phyloP scores from a whole-genome alignment of 2,113 vertebrate genomes.

The Oreochromis aureus region DNA sequence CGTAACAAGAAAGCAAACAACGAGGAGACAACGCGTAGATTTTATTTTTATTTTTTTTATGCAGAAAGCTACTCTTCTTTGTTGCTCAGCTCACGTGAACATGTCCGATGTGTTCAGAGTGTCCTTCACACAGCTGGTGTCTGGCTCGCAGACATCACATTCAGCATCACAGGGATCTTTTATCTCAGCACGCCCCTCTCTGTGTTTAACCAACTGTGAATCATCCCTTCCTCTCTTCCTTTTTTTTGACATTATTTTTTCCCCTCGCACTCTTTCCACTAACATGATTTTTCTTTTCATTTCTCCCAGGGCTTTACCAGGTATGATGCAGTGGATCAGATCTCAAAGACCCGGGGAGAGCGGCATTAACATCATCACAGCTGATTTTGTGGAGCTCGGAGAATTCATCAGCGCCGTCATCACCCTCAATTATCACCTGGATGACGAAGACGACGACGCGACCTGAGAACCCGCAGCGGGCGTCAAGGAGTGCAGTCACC shows the following conservation, averaged over 20 bases:
- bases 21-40: neutral
- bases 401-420: constrained; percentile 97
- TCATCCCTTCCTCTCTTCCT: neutral
- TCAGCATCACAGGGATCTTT: constrained; percentile 20
- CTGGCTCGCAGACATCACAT: constrained; percentile 20
- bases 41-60: neutral
- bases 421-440: constrained; percentile 92
- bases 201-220: constrained; percentile 2
- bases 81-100: neutral
- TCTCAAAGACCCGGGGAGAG: constrained; percentile 91
- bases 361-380: constrained; percentile 95
- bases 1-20: neutral
- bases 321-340: constrained; percentile 97
- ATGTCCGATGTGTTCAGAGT: constrained; percentile 14
- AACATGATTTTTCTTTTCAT: neutral
- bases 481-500: constrained; percentile 48
- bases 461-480: constrained; percentile 76
- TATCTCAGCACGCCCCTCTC: neutral
- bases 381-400: constrained; percentile 97
- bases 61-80: neutral
- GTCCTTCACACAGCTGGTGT: constrained; percentile 42
- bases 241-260: neutral
- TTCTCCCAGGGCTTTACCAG: constrained; percentile 84
- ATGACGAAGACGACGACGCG: constrained; percentile 84
- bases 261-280: neutral